Evolutionary conservation across 2,888 invertebrate genomes (phyloP), one percentile per base, ranked within the genome.

Genomic region (Deilephila porcellus): DNA sequence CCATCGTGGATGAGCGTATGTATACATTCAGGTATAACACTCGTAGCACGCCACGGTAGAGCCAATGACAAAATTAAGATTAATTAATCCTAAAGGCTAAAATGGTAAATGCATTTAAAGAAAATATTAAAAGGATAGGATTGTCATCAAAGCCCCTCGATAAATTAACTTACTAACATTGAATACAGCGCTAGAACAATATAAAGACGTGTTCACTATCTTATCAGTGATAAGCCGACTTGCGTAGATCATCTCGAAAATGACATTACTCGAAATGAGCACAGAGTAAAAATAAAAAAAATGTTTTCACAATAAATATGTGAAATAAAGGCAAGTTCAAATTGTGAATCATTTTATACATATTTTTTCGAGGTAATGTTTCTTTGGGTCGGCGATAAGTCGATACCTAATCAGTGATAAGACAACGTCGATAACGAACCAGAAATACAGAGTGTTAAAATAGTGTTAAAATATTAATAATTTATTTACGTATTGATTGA

Each of bases 391-490:
- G 77, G 81, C 82, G 92, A 93, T 91, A 93, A 90, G 88, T 90
- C 90, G 91, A 93, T 93, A 93, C 82, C 91, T 93, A 93, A 93
- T 93, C 93, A 92, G 89, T 81, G 94, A 94, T 94, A 94, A 91
- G 87, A 87, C 83, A 82, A 82, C 83, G 80, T 80, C 83, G 93
- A 93, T 93, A 93, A 88, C 83, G 78, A 71, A 75, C 32, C 76
- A 45, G 71, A 76, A 29, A 74, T 85, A 93, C 82, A 92, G 91
- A 88, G 2, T 86, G 93, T 76, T 84, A 14, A 1, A n/a, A n/a
- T n/a, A n/a, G n/a, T n/a, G n/a, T n/a, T n/a, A 37, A 45, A 20
- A 37, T 64, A 20, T 29, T 64, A 25, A 29, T 11, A 67, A 0
- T 20, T 14, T 14, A 62, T 67, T 25, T 59, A 34, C 6, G 32